Evolutionary conservation across 2,888 invertebrate genomes (phyloP).

Genomic region (Metopia argyrocephala): DNA sequence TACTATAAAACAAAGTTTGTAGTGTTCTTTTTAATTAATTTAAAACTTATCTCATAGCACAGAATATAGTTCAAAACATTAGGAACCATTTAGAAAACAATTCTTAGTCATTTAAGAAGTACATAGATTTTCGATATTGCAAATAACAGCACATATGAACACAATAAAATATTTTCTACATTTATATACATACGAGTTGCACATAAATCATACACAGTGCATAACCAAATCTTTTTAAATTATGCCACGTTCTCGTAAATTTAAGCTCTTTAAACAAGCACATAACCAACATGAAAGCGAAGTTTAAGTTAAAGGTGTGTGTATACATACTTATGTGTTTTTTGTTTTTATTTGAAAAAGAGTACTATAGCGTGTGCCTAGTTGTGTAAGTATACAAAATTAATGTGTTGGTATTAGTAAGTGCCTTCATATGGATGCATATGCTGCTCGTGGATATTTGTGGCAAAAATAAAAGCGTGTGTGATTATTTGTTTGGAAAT

Average conservation of each 20-base stretch:
- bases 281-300: background rate
- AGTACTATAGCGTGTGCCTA: background rate
- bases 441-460: background rate
- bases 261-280: slow-evolving; percentile 3
- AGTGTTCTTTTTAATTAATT: no score
- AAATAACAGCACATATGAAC: no score
- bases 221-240: slow-evolving; percentile 4
- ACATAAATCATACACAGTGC: background rate
- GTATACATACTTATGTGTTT: background rate
- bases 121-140: no score
- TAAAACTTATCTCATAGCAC: no score
- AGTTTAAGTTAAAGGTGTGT: background rate
- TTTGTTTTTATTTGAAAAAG: background rate
- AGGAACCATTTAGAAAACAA: background rate
- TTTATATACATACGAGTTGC: no score
- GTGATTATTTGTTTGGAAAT: slow-evolving; percentile 44
- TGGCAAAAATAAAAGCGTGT: background rate
- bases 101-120: no score
- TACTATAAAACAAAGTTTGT: no score
- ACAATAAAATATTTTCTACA: no score
- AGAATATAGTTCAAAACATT: background rate
- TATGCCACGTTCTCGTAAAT: background rate
- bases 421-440: background rate
- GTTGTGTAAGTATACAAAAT: slow-evolving; percentile 9
- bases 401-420: background rate